Evolutionary conservation across 2,888 invertebrate species (phyloP).

Genomic region (Pseudococcus longispinus): DNA sequence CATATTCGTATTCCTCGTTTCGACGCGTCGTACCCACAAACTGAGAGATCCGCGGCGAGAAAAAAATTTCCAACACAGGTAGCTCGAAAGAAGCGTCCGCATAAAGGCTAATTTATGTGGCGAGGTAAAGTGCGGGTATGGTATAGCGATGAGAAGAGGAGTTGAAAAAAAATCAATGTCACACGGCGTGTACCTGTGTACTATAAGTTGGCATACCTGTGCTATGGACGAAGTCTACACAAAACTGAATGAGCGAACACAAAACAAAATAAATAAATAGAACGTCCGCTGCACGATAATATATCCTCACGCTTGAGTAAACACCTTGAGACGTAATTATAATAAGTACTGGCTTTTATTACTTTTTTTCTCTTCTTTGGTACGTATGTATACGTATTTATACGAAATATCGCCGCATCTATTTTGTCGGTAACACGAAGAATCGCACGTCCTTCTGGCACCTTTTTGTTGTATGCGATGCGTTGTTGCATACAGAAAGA

Average conservation of each 20-base stretch:
- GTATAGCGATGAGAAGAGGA: neutral
- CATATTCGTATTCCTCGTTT: neutral
- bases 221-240: neutral
- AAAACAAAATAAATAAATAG: conserved; percentile 20
- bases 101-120: conserved; percentile 1
- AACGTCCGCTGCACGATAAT: conserved; percentile 32
- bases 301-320: conserved; percentile 48
- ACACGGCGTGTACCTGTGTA: neutral
- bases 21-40: neutral
- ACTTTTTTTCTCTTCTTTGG: conserved; percentile 46
- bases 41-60: neutral
- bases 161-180: conserved; percentile 22
- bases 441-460: conserved; percentile 43
- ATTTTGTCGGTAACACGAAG: neutral
- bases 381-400: neutral
- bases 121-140: neutral
- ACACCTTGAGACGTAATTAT: conserved; percentile 56
- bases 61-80: neutral
- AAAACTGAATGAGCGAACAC: conserved; percentile 19
- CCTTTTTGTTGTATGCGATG: conserved; percentile 12
- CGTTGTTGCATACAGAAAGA: neutral
- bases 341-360: conserved; percentile 56
- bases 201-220: neutral
- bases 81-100: neutral
- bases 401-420: neutral